Evolutionary conservation across 2,888 invertebrate genomes (phyloP).

Genomic region (Oscheius sp.): DNA sequence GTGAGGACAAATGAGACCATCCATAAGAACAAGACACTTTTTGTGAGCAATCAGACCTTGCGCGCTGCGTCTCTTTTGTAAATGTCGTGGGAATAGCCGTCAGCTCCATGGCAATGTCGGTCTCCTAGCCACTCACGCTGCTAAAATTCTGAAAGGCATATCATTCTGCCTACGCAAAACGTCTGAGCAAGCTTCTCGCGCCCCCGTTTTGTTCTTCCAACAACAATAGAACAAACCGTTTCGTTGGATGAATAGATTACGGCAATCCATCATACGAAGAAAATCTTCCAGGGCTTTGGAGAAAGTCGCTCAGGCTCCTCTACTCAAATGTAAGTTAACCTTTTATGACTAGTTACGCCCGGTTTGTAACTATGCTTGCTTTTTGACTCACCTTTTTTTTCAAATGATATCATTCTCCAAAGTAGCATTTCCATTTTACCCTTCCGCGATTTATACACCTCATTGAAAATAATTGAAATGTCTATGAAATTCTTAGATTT

Average conservation of each 20-base stretch:
- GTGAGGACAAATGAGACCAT: slow-evolving; percentile 27
- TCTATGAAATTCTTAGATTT: too few relatives aligned
- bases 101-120: not conserved
- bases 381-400: too few relatives aligned
- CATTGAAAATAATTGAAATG: too few relatives aligned
- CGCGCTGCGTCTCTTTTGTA: not conserved
- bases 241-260: slow-evolving; percentile 2
- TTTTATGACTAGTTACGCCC: too few relatives aligned
- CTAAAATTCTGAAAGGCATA: not conserved
- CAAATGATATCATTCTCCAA: too few relatives aligned
- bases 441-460: too few relatives aligned
- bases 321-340: slow-evolving; percentile 43
- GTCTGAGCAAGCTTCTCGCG: slow-evolving; percentile 13
- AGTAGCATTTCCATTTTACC: too few relatives aligned
- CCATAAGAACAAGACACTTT: not conserved
- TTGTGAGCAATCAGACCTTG: not conserved
- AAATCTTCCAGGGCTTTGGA: slow-evolving; percentile 47
- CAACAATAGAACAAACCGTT: not conserved
- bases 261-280: slow-evolving; percentile 23
- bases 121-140: not conserved
- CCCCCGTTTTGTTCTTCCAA: slow-evolving; percentile 1
- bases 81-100: not conserved
- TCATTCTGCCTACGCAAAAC: slow-evolving; percentile 4
- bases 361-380: too few relatives aligned
- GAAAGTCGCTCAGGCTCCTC: slow-evolving; percentile 44